Base-by-base conservation (phyloP, 2,888 invertebrate genomes). In the Amblyjoppa proteus region DNA sequence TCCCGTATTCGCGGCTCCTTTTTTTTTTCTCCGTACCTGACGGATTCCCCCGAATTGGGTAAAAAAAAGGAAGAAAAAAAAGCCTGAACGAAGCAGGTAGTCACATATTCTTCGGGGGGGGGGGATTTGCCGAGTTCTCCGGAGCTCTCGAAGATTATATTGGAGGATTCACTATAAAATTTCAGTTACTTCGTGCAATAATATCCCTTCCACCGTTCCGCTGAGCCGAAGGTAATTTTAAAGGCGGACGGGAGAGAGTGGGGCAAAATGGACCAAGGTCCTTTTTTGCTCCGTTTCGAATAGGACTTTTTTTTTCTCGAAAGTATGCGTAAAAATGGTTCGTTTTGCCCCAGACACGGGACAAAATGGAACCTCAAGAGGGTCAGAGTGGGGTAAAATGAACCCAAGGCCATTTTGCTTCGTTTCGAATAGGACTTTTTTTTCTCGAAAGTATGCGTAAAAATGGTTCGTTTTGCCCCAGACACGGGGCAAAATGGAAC, bases 31-130 rank as follows among this genome's bases (percentile, higher is more conserved):
- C 79, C 64, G 31, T 88, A 93, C 93, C 93, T 93, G 93, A 89
- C 75, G 89, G 92, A 93, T 93, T 93, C 92, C 90, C 92, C 89
- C 87, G 84, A 90, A 92, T 91, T 93, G 90, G 87, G 89, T 92
- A 91, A 93, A 93, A 92, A 88, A 70, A 69, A 25, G 56, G n/a
- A 76, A 87, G 85, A 88, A 90, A 88, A 81, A 82, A 64, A 38
- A 38, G 1, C 38, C 75, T 87, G 58, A 87, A 88, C 86, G 87
- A 90, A 91, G 90, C 93, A 93, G 93, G 93, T 92, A 93, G 91
- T 85, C 85, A 85, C 73, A 73, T 84, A 84, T 88, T 85, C 84
- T 88, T 75, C 56, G 82, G 71, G 83, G 85, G 79, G 71, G 20
- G 20, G 20, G 84, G 84, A 77, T 70, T 53, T 69, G 53, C 45